Percentiles rank a stretch among this genome's conserved stretches.
phyloP scores from a whole-genome alignment of 2,888 invertebrate species.

The Philonicus albiceps region DNA sequence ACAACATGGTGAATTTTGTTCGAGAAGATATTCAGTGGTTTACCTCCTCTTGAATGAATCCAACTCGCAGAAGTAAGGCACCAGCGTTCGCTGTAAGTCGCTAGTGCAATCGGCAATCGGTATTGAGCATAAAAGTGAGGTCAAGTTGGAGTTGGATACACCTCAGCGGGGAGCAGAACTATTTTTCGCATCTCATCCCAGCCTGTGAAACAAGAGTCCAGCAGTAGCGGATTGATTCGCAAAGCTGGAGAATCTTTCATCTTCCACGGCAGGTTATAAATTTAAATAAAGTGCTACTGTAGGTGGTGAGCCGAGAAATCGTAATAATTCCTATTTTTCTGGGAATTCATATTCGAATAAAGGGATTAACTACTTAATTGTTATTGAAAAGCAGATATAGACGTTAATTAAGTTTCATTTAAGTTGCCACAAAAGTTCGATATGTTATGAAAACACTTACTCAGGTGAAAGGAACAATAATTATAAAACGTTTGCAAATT shows the following conservation, averaged over 20 bases:
- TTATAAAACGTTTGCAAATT: not conserved
- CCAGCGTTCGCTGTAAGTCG: not conserved
- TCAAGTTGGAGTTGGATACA: not conserved
- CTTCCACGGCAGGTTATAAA: not conserved
- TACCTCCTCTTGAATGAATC: not conserved
- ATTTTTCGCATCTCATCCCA: not conserved
- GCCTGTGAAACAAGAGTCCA: not conserved
- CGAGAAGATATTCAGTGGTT: not conserved
- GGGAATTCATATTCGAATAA: not conserved
- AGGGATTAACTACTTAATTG: not conserved
- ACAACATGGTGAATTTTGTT: not conserved
- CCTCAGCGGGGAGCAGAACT: not conserved
- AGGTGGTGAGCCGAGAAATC: not conserved
- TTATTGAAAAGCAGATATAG: not conserved
- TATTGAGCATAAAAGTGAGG: not conserved
- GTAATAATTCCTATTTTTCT: not conserved
- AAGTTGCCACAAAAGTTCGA: not conserved
- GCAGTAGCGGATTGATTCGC: not conserved
- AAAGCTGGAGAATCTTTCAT: not conserved
- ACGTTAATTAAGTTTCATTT: not conserved
- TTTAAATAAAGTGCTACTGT: not conserved
- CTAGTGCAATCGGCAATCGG: not conserved
- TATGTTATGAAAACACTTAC: not conserved
- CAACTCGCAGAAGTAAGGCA: not conserved
- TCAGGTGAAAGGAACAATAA: not conserved